phyloP scores from a whole-genome alignment of 2,888 invertebrate species.

The Cryptops parisi region DNA sequence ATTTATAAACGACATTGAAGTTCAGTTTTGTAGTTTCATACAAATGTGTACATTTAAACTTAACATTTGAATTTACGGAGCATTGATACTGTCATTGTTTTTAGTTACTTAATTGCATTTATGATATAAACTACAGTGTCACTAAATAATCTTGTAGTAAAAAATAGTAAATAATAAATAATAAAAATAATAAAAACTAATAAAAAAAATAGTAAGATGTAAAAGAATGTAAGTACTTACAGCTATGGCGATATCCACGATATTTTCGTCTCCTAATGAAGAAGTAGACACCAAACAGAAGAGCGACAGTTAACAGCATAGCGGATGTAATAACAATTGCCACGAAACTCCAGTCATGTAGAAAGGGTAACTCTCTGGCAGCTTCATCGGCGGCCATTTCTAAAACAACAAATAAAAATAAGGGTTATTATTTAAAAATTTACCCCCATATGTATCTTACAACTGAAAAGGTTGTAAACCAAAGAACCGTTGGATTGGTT shows the following conservation, averaged over 20 bases:
- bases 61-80: too few relatives aligned
- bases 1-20: too few relatives aligned
- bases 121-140: too few relatives aligned
- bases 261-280: conserved; percentile 16
- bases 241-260: conserved; percentile 15
- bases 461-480: too few relatives aligned
- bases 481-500: too few relatives aligned
- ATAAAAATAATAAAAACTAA: conserved; percentile 1
- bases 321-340: conserved; percentile 11
- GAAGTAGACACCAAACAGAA: conserved; percentile 15
- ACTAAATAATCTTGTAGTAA: too few relatives aligned
- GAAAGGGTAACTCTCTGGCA: conserved; percentile 1
- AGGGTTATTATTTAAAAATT: neutral
- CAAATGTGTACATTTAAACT: too few relatives aligned
- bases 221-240: conserved; percentile 13
- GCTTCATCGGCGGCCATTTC: conserved; percentile 13
- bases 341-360: conserved; percentile 14
- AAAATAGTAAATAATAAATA: neutral
- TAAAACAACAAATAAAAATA: conserved; percentile 1
- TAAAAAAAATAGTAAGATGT: too few relatives aligned
- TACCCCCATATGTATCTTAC: neutral
- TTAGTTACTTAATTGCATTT: too few relatives aligned
- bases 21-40: too few relatives aligned
- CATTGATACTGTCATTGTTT: too few relatives aligned
- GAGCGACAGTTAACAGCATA: conserved; percentile 6